Conservation (phyloP, 1,140 invertebrate species). For the Plutomurus gul region DNA sequence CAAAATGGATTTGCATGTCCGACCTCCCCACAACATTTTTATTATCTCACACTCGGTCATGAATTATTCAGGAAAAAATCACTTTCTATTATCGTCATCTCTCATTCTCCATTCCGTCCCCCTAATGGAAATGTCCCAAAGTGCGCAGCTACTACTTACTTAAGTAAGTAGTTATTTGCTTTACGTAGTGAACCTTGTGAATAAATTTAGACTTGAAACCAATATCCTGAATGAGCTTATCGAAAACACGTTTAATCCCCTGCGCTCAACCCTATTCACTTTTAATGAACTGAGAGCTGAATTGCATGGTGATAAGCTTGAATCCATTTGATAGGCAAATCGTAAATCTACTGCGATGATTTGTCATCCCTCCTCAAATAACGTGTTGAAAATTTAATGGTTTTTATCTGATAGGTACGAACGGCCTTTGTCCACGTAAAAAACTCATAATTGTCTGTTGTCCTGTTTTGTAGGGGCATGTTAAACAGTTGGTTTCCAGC, state of each 20-base stretch:
- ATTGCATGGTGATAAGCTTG: not conserved
- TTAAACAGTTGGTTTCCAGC: too few species aligned
- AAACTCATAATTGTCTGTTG: not conserved
- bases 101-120: not conserved
- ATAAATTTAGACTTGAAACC: too few species aligned
- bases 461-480: not conserved
- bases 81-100: constrained; percentile 32
- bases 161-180: too few species aligned
- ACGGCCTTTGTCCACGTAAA: not conserved
- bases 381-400: constrained; percentile 8
- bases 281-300: too few species aligned
- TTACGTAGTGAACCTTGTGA: too few species aligned
- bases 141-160: not conserved
- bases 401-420: not conserved
- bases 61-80: constrained; percentile 42
- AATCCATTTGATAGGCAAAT: too few species aligned
- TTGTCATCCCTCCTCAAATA: not conserved
- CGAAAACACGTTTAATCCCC: too few species aligned
- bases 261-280: too few species aligned
- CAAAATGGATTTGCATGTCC: constrained; percentile 47
- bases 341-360: too few species aligned
- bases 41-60: constrained; percentile 44
- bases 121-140: not conserved
- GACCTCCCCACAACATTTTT: constrained; percentile 38
- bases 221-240: too few species aligned